Conservation (phyloP, 2,888 invertebrate species). For the Idaea aversata region DNA sequence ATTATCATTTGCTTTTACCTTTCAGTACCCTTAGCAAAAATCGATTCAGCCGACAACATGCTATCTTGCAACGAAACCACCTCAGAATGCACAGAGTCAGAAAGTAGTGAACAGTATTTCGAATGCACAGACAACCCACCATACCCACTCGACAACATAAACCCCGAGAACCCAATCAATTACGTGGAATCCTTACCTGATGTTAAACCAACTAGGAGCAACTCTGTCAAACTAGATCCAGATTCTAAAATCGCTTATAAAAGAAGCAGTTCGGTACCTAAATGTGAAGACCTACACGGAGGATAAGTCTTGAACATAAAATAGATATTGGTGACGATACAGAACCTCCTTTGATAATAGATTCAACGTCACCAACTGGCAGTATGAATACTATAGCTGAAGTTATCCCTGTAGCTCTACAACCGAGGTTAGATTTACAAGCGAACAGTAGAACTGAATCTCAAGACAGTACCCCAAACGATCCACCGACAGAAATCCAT, state of each 20-base stretch:
- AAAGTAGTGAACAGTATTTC: constrained; percentile 75
- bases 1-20: constrained; percentile 16
- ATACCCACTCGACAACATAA: constrained; percentile 53
- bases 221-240: constrained; percentile 57
- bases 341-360: constrained; percentile 74
- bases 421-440: constrained; percentile 61
- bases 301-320: constrained; percentile 73
- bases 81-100: constrained; percentile 76
- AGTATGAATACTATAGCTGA: constrained; percentile 75
- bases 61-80: constrained; percentile 74
- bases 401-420: constrained; percentile 67
- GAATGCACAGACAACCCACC: constrained; percentile 69
- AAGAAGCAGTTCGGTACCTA: constrained; percentile 70
- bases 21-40: constrained; percentile 69
- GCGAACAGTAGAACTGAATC: constrained; percentile 60
- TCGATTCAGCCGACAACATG: constrained; percentile 76
- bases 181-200: constrained; percentile 56
- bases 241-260: constrained; percentile 71
- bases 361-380: constrained; percentile 65
- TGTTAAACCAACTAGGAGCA: constrained; percentile 47
- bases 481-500: constrained; percentile 73
- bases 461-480: constrained; percentile 67
- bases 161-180: constrained; percentile 53
- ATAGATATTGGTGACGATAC: constrained; percentile 75
- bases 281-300: constrained; percentile 62